phyloP scores from a whole-genome alignment of 2,888 invertebrate species.

The Platycheirus rosarum region DNA sequence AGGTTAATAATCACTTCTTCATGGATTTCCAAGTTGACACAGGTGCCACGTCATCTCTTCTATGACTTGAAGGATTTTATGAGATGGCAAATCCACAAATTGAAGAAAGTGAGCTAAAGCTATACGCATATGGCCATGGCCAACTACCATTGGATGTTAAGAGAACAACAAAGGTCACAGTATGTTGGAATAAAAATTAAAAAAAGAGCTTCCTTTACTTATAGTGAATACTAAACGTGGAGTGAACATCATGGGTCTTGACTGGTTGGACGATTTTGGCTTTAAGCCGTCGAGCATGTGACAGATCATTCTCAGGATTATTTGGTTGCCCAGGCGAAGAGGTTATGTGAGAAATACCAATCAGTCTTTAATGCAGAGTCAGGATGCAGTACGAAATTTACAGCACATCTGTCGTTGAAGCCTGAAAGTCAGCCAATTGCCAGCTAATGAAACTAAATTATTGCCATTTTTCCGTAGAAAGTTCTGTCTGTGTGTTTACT shows the following conservation, averaged over 20 bases:
- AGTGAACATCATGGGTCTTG: conserved; percentile 18
- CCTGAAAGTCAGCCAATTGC: conserved; percentile 22
- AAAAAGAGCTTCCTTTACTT: conserved; percentile 19
- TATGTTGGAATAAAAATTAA: not conserved
- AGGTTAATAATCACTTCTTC: not conserved
- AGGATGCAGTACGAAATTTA: conserved; percentile 17
- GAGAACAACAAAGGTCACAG: not conserved
- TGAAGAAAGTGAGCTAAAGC: not conserved
- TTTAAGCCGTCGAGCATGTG: conserved; percentile 13
- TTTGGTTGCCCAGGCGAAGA: not conserved
- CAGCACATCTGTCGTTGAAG: conserved; percentile 9
- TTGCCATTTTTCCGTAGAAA: no score
- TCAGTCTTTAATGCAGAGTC: conserved; percentile 16
- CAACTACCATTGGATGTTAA: conserved; percentile 4
- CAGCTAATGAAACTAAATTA: conserved; percentile 8
- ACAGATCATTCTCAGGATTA: conserved; percentile 1
- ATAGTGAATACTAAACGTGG: conserved; percentile 6
- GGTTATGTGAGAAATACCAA: conserved; percentile 6
- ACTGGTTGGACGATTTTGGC: conserved; percentile 1
- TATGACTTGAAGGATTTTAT: not conserved
- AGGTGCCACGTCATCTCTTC: not conserved
- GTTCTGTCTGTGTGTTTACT: conserved; percentile 23
- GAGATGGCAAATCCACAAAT: no score
- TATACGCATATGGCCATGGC: not conserved
- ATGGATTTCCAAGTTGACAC: conserved; percentile 4